Conservation (phyloP, 92 coral and sea anemone genomes). For the Pocillopora grandis region DNA sequence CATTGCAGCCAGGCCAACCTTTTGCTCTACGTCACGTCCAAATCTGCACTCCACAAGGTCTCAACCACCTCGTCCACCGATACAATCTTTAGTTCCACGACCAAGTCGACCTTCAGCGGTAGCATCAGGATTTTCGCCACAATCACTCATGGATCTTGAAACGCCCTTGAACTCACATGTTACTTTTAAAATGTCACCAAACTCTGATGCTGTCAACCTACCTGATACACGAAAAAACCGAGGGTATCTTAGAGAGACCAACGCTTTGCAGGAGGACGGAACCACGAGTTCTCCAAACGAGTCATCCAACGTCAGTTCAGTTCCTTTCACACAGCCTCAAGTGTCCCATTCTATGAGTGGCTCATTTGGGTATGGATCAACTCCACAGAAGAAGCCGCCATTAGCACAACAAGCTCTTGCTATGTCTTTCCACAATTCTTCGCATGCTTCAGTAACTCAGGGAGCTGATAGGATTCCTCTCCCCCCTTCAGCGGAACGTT, state of each 20-base stretch:
- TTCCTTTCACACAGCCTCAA: neutral
- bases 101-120: neutral
- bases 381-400: neutral
- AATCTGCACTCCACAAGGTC: neutral
- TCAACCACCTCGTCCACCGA: slow-evolving; percentile 28
- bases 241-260: neutral
- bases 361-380: neutral
- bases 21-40: slow-evolving; percentile 4
- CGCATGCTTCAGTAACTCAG: neutral
- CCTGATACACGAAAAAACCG: neutral
- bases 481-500: slow-evolving; percentile 73
- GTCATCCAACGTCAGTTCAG: neutral
- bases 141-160: neutral
- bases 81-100: slow-evolving; percentile 8
- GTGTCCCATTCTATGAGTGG: neutral
- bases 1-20: slow-evolving; percentile 36
- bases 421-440: neutral
- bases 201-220: neutral
- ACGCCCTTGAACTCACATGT: neutral
- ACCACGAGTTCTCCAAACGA: neutral
- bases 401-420: neutral
- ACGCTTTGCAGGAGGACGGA: neutral
- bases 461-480: slow-evolving; percentile 57
- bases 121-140: neutral
- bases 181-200: neutral